Base-by-base conservation (phyloP, 2,113 vertebrate genomes). In the Ellobius talpinus region DNA sequence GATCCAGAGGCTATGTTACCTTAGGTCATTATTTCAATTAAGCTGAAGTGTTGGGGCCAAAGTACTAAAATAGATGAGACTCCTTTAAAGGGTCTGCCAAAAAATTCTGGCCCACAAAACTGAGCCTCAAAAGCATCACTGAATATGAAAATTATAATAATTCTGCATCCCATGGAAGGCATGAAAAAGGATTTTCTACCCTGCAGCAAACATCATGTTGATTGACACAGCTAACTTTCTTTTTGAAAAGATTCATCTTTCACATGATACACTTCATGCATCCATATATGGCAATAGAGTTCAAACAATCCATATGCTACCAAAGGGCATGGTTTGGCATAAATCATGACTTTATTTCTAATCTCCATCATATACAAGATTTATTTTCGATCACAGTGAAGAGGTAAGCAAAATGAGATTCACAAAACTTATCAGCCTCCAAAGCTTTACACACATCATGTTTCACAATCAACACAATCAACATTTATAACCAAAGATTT, bases 241-340 rank as follows among this genome's bases (percentile, higher is more conserved):
- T 86, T 63, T 95, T 85, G 7, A 82, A 95, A 82, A 92, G 2
- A 26, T 92, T 13, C 74, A 73, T 97, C 58, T 93, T 42, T 8
- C 78, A 88, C 86, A 74, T 95, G 68, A 73, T 93, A 65, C 52
- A 66, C 82, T 93, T 95, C 96, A 91, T 92, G 92, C 84, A 94
- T 61, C 86, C 72, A 0, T n/a, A 47, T 1, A 3, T 45, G 68
- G 17, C 76, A 42, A 94, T 0, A 5, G 42, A 95, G 90, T 82
- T 91, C 73, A 97, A 98, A 96, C 31, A 92, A 78, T 63, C 78
- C 90, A 85, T 96, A 94, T 88, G 73, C 92, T 98, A 97, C 97
- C 91, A 93, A 78, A 76, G 93, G 96, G 94, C 89, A 91, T 61
- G 93, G 9, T 19, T 87, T 89, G 95, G n/a, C 39, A 92, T 90